Base-by-base conservation (phyloP, 2,888 invertebrate species). In the Ditylenchus weischeri region DNA sequence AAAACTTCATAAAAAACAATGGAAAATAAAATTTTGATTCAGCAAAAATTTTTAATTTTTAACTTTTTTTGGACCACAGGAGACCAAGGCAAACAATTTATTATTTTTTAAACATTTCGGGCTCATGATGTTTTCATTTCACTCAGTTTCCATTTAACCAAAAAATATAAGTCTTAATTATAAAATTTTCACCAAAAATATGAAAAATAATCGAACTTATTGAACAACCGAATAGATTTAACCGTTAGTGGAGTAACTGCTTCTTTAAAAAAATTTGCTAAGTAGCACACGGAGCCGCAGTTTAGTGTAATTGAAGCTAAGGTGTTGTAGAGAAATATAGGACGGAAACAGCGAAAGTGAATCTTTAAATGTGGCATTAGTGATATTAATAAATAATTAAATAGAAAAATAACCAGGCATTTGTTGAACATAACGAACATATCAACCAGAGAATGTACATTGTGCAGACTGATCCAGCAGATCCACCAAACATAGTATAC, bases 401-500 rank as follows among this genome's bases (percentile, higher is more conserved):
- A 62, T 38, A 47, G 11, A 19, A 15, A 43, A 43, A 1, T 47
- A 36, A 66, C 68, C 10, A 62, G n/a, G 18, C 58, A 68, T 18
- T 68, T 67, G 15, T 59, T 18, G 35, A 50, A 11, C 19, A 47
- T 54, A 4, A 62, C 62, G 10, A 66, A 62, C 51, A 66, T 19
- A 38, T 57, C 64, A 65, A 68, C 62, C 15, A 58, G 19, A 10
- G 68, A 48, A 18, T 68, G 68, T 1, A 67, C 65, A 59, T 66
- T 68, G 36, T 70, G 64, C 49, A 69, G 21, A 36, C 68, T 61
- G 48, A 64, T 68, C 70, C 70, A 69, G 43, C 64, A 54, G 19
- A 69, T 62, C 68, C 68, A 69, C 61, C 68, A 59, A 19, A 69
- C 65, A 23, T 63, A 51, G 38, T 59, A 23, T 43, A 23, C 23